These are phyloP conservation scores for Drosophila kokeensis DNA, from an alignment of 2,888 invertebrate genomes.

Conservation along the genomic window DNA sequence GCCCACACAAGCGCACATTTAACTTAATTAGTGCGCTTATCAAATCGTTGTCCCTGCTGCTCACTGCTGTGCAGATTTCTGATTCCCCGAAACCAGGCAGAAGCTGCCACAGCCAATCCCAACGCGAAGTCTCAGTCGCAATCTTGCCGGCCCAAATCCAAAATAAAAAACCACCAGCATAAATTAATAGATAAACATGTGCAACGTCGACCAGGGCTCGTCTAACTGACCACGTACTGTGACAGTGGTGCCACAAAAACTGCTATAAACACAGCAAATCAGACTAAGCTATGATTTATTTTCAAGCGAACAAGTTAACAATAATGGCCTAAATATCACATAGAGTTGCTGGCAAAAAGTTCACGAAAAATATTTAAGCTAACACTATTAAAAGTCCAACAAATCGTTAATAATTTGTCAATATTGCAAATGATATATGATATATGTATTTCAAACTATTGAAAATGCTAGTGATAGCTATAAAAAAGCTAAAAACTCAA, in stretches of 20 bases:
- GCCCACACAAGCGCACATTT: conserved; percentile 68
- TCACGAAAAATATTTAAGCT: not conserved
- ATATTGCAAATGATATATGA: not conserved
- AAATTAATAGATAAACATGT: conserved; percentile 82
- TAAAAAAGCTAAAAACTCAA: not conserved
- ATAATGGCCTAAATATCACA: not conserved
- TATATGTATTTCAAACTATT: not conserved
- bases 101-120: conserved; percentile 11
- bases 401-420: conserved; percentile 1
- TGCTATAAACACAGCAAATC: not conserved
- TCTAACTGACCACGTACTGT: conserved; percentile 54
- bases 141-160: conserved; percentile 57
- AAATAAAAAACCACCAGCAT: conserved; percentile 72
- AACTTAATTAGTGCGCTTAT: conserved; percentile 76
- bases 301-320: not conserved
- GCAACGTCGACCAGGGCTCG: conserved; percentile 34
- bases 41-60: conserved; percentile 57
- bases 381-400: not conserved
- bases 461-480: not conserved
- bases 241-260: conserved; percentile 1
- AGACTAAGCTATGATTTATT: not conserved
- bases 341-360: not conserved
- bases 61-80: conserved; percentile 60
- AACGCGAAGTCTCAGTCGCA: conserved; percentile 44
- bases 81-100: conserved; percentile 54